Evolutionary conservation across 2,113 vertebrate species (phyloP), one percentile per base, ranked within the genome.

Genomic region (Lepus timidus): DNA sequence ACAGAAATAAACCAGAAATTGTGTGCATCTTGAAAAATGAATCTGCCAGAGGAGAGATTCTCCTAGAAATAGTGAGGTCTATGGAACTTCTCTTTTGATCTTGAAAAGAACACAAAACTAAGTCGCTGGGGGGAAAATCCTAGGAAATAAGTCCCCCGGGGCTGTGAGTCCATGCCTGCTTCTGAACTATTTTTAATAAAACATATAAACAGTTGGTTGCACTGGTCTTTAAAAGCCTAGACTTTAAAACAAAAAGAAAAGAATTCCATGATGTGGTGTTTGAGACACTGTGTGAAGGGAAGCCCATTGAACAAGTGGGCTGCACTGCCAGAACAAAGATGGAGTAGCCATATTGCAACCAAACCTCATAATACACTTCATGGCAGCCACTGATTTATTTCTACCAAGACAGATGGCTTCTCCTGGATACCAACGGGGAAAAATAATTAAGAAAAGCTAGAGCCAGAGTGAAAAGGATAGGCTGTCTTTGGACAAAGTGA

Each of bases 261-360:
- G 31, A 94, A 92, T 85, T 94, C 85, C 83, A 13, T 0, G 4
- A 93, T 93, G 95, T 98, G 96, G 98, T 96, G 97, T 97, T 89
- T 83, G 80, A 90, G 96, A 93, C 33, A 95, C 93, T 83, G 68
- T 73, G 70, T 84, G 55, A 82, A 87, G 58, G 82, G 94, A 13
- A 92, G 58, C 74, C 94, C 91, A 94, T 12, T 89, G 70, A 95
- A 91, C 58, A 89, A 96, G 67, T 93, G 65, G 76, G 49, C 51
- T 49, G 20, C 29, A 75, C 51, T 65, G 51, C 65, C 55, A 55
- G 49, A 92, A 79, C 62, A 93, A 81, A 91, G 70, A 86, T 36
- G 2, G 25, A 86, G 39, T 33, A 73, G 65, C 11, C 31, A 55
- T 87, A 88, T 82, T 96, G 90, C 90, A 94, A 85, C 33, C 73